These are phyloP conservation scores for Apamea crenata DNA, from an alignment of 2,888 invertebrate species.

Conservation along the genomic window DNA sequence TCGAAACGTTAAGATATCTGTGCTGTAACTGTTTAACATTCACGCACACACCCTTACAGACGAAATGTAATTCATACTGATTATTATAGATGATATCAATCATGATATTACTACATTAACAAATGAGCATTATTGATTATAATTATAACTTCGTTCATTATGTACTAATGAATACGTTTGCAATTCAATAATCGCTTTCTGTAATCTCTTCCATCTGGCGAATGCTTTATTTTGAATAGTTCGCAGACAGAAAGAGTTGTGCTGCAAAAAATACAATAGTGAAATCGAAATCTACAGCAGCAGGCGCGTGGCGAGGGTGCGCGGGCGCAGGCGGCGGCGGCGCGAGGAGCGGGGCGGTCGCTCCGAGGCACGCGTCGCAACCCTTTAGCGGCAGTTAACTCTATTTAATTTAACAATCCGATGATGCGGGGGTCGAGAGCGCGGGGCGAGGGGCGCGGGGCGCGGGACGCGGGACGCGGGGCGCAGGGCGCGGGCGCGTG, in stretches of 20 bases:
- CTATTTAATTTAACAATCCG: conserved; percentile 76
- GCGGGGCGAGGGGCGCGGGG: conserved; percentile 25
- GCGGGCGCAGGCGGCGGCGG: conserved; percentile 68
- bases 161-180: conserved; percentile 22
- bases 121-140: not conserved
- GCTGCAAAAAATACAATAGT: conserved; percentile 70
- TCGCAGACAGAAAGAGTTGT: conserved; percentile 55
- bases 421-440: conserved; percentile 49
- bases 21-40: no score
- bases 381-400: conserved; percentile 82
- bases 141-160: not conserved
- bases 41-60: not conserved
- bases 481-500: conserved; percentile 65
- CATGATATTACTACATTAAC: not conserved
- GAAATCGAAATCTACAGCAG: conserved; percentile 76
- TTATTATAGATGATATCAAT: not conserved
- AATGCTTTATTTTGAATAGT: conserved; percentile 40
- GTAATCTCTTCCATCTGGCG: conserved; percentile 45
- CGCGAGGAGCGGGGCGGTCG: conserved; percentile 49
- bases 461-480: conserved; percentile 34
- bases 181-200: conserved; percentile 32
- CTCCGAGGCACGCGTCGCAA: conserved; percentile 72
- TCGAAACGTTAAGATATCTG: no score
- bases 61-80: not conserved
- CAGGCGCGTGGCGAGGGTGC: conserved; percentile 65